A percentile compares a stretch with the other conserved stretches of the same genome.
Evolutionary conservation across 2,797 vertebrate species (phyloP).

Genomic region (Naso thynnoides): DNA sequence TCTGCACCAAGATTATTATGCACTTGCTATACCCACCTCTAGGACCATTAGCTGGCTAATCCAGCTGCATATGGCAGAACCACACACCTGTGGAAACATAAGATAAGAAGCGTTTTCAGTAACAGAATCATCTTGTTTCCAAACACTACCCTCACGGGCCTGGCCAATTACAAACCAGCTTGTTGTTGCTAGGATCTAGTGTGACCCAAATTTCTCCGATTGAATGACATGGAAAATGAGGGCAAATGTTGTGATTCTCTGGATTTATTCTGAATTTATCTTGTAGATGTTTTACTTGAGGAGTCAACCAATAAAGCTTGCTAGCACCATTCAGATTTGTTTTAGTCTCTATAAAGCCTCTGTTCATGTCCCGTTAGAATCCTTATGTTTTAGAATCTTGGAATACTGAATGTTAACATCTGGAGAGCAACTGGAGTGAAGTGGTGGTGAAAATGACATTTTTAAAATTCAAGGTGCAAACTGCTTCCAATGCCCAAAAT

Average conservation of each 20-base stretch:
- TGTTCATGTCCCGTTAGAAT: not conserved
- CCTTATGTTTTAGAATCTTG: not conserved
- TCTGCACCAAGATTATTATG: constrained; percentile 16
- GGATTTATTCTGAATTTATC: not conserved
- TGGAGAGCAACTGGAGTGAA: constrained; percentile 1
- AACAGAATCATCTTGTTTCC: constrained; percentile 54
- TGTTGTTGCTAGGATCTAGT: constrained; percentile 16
- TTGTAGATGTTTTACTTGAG: not conserved
- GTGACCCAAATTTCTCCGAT: constrained; percentile 18
- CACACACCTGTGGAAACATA: constrained; percentile 53
- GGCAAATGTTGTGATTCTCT: not conserved
- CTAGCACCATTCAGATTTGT: not conserved
- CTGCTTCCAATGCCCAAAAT: constrained; percentile 7
- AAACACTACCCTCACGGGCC: constrained; percentile 34
- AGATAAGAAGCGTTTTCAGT: constrained; percentile 53
- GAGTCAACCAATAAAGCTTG: not conserved
- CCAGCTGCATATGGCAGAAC: constrained; percentile 18
- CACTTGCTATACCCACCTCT: constrained; percentile 15
- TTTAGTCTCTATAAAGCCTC: not conserved
- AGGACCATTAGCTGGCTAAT: constrained; percentile 25
- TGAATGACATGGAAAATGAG: not conserved
- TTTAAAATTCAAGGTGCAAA: constrained; percentile 31
- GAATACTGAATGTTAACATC: not conserved
- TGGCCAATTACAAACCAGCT: constrained; percentile 46
- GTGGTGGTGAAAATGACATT: constrained; percentile 28